A percentile compares a stretch with the other conserved stretches of the same genome.
phyloP scores from a whole-genome alignment of 2,797 vertebrate species.

The Loriculus beryllinus region DNA sequence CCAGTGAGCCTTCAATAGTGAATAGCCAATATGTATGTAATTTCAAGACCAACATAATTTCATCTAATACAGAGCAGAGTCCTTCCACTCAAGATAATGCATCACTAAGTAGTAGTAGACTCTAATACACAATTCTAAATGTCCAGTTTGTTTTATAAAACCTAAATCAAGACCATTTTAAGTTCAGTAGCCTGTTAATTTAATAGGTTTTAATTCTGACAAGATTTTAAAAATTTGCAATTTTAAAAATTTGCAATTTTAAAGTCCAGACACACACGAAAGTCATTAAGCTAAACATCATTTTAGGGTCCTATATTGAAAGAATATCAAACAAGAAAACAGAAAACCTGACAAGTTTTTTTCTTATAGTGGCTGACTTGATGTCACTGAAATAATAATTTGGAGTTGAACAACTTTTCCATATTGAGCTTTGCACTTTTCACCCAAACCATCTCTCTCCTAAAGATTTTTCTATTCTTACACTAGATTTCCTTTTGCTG shows the following conservation, averaged over 20 bases:
- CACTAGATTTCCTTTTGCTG: not conserved
- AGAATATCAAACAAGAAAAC: not conserved
- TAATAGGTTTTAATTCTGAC: not conserved
- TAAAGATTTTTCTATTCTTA: not conserved
- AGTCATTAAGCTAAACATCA: not conserved
- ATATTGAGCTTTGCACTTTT: not conserved
- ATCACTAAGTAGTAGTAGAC: not conserved
- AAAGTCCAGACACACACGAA: not conserved
- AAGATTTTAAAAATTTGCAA: not conserved
- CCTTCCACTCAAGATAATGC: not conserved
- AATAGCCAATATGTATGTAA: not conserved
- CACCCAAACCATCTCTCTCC: not conserved
- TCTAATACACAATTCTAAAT: not conserved
- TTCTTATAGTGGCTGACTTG: not conserved
- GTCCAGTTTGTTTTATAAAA: not conserved
- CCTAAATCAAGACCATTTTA: not conserved
- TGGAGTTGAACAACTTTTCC: not conserved
- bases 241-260: not conserved
- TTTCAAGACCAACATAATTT: not conserved
- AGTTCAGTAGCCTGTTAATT: not conserved
- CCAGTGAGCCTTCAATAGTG: not conserved
- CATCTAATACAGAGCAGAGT: not conserved
- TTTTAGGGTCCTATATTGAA: not conserved
- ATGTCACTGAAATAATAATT: not conserved
- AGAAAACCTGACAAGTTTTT: not conserved